Conservation (phyloP, 1,140 invertebrate species). For the Ostrea edulis region DNA sequence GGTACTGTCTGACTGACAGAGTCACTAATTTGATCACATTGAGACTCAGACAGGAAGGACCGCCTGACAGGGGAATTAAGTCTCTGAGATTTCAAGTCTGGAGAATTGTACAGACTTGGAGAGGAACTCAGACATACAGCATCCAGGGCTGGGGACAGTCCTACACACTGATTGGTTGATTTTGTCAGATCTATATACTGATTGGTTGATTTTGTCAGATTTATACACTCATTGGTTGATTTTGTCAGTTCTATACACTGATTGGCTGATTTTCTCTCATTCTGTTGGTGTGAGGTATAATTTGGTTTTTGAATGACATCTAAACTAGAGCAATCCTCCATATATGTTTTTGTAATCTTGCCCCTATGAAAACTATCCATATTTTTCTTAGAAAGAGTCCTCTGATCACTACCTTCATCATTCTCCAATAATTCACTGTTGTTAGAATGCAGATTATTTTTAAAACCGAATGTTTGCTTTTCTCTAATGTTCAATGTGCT, state of each 20-base stretch:
- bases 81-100: neutral
- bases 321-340: neutral
- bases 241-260: neutral
- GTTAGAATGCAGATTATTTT: neutral
- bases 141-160: neutral
- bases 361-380: neutral
- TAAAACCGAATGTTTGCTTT: neutral
- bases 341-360: neutral
- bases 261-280: neutral
- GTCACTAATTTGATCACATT: neutral
- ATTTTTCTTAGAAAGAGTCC: neutral
- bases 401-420: neutral
- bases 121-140: neutral
- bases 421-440: neutral
- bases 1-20: conserved; percentile 5
- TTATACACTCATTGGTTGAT: neutral
- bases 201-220: neutral
- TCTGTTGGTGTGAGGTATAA: neutral
- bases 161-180: neutral
- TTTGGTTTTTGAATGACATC: neutral
- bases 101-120: neutral
- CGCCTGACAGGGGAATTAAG: neutral
- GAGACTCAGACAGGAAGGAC: neutral
- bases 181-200: neutral
- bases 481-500: neutral